Conservation (phyloP, 2,113 vertebrate species). For the Donacobius atricapilla region DNA sequence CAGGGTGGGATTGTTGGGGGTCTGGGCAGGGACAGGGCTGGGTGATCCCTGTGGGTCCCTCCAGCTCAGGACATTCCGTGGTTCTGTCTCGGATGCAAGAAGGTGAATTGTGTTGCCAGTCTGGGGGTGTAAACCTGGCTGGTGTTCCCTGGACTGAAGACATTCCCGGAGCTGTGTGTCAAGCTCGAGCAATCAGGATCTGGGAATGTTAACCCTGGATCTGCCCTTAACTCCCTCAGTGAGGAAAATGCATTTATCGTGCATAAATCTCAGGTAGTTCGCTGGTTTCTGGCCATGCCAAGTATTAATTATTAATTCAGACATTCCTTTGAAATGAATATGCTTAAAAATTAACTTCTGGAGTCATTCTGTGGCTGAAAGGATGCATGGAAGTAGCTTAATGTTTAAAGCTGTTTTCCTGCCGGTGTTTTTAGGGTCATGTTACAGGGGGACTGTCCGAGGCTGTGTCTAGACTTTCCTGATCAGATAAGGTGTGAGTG, state of each 20-base stretch:
- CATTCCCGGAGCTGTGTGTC: background rate
- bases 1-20: background rate
- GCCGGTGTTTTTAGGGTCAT: background rate
- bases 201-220: background rate
- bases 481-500: background rate
- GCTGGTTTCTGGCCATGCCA: background rate
- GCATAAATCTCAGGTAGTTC: fast-evolving
- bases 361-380: background rate
- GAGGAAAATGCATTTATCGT: background rate
- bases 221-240: background rate
- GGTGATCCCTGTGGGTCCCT: background rate
- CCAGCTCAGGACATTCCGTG: background rate
- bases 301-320: conserved; percentile 44
- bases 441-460: background rate
- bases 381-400: background rate
- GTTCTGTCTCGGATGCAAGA: background rate
- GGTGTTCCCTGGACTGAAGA: background rate
- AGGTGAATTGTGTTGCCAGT: background rate
- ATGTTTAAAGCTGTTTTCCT: background rate
- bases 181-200: background rate
- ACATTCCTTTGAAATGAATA: conserved; percentile 35
- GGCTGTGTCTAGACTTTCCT: background rate
- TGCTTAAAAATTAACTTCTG: conserved; percentile 63
- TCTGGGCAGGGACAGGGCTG: background rate
- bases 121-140: background rate